Percentiles rank a stretch among this genome's conserved stretches.
Conservation (phyloP, 35 echinoderm and acorn worm species). For the Eucidaris tribuloides region DNA sequence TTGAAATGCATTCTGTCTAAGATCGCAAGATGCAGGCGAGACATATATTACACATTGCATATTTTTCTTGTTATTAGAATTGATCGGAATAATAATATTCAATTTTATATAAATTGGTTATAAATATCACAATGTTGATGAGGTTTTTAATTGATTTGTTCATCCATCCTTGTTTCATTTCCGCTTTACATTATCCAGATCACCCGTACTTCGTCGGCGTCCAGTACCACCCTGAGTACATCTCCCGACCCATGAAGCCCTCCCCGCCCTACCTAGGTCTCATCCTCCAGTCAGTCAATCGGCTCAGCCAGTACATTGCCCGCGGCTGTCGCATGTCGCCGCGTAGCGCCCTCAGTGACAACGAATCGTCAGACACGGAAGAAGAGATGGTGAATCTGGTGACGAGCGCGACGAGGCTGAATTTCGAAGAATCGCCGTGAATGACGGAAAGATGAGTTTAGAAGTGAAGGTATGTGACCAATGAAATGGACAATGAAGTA, state of each 20-base stretch:
- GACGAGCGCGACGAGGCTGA: background rate
- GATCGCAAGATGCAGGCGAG: no score
- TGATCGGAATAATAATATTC: no score
- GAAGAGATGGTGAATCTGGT: constrained; percentile 60
- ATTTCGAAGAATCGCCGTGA: background rate
- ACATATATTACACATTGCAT: no score
- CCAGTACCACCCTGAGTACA: constrained; percentile 99
- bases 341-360: constrained; percentile 58
- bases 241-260: constrained; percentile 95
- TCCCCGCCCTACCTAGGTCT: constrained; percentile 93
- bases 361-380: constrained; percentile 86
- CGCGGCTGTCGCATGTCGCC: constrained; percentile 85
- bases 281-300: constrained; percentile 74
- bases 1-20: no score
- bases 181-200: constrained; percentile 44
- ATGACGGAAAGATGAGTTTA: no score
- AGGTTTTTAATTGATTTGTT: no score
- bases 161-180: background rate
- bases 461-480: no score
- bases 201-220: constrained; percentile 98
- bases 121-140: no score
- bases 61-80: no score
- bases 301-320: constrained; percentile 57
- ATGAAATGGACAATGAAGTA: no score
- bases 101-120: no score